Evolutionary conservation across 2,797 vertebrate genomes (phyloP), one percentile per base, ranked within the genome.

Genomic region (Borostomias antarcticus): DNA sequence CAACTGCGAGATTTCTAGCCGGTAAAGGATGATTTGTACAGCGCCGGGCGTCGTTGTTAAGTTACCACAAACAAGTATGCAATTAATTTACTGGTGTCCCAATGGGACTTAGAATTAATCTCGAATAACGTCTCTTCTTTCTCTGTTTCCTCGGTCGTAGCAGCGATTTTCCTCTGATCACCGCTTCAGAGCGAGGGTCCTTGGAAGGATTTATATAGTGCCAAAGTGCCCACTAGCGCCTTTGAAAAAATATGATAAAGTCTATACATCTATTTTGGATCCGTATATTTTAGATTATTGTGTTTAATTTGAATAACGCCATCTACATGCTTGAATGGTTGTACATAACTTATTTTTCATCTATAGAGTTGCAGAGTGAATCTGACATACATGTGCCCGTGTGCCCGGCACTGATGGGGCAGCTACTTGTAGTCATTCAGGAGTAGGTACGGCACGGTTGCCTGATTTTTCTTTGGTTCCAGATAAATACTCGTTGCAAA

Each of bases 161-260:
- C 88, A 90, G 75, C 83, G 86, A 89, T 82, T 89, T 91, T 91
- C 88, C 77, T 88, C 87, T 83, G 86, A 90, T 91, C 90, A 78
- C 91, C 91, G 92, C 92, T 90, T 91, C 77, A 89, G 88, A 90
- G 76, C 53, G 52, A 89, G 88, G 91, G 90, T 91, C 92, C 91
- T 91, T 68, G 75, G 75, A 84, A 86, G 84, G 89, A 89, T 92
- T n/a, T 91, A 91, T 82, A 77, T 56, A 52, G 86, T 80, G 84
- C n/a, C n/a, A n/a, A n/a, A n/a, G n/a, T n/a, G 67, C 88, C 81
- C 5, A 32, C 29, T 32, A 45, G 83, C 82, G 92, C 93, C 93
- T 90, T 85, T 77, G 28, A 43, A 40, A 59, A n/a, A 17, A n/a
- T 28, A 3, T 26, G 7, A 25, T 56, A 33, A 40, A 28, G 5